Evolutionary conservation across 2,797 vertebrate genomes (phyloP).

Genomic region (Alca torda): DNA sequence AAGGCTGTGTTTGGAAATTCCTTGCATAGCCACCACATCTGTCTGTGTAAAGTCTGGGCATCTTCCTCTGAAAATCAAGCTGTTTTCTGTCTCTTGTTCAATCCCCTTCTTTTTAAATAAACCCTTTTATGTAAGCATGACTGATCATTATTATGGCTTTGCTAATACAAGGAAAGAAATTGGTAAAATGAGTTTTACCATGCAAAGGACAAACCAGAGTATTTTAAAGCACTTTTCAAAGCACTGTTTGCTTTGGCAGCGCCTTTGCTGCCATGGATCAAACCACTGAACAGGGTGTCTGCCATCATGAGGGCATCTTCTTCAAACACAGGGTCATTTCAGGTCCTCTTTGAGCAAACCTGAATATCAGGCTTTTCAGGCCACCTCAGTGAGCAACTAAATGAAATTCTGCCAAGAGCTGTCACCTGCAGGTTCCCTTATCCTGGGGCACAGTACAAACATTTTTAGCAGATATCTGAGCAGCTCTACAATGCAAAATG

Average conservation of each 20-base stretch:
- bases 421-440: neutral
- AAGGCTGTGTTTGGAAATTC: neutral
- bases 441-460: neutral
- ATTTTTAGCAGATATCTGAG: neutral
- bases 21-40: neutral
- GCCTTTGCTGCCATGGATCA: neutral
- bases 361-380: slow-evolving; percentile 16
- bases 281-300: neutral
- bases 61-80: neutral
- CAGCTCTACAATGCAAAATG: neutral
- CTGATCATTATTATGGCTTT: neutral
- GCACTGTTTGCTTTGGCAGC: neutral
- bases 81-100: neutral
- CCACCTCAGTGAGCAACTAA: neutral
- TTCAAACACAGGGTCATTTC: neutral
- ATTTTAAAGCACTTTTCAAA: neutral
- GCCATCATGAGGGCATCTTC: neutral
- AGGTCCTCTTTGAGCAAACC: neutral
- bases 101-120: neutral
- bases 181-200: neutral
- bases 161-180: neutral
- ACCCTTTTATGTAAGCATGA: neutral
- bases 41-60: neutral
- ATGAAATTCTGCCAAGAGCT: neutral
- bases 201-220: neutral